Percentiles rank a stretch among this genome's conserved stretches.
These are phyloP conservation scores for Protosalanx chinensis DNA, from an alignment of 2,797 vertebrate species.

Conservation along the genomic window DNA sequence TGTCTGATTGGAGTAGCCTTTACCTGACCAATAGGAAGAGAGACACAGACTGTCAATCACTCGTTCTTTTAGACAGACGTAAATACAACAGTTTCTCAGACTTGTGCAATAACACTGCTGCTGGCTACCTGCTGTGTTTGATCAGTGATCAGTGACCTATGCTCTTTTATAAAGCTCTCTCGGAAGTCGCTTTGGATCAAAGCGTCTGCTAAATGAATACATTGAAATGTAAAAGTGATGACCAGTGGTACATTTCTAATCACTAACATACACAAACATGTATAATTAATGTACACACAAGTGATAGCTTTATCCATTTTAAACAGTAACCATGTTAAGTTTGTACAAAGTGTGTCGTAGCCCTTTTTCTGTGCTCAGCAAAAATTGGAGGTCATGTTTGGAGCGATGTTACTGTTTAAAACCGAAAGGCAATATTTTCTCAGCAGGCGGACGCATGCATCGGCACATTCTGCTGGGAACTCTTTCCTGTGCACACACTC, in stretches of 20 bases:
- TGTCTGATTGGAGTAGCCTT: conserved; percentile 75
- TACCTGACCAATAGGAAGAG: conserved; percentile 73
- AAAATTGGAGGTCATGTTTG: neutral
- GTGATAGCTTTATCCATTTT: conserved; percentile 5
- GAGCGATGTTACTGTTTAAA: conserved; percentile 19
- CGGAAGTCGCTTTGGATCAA: no score
- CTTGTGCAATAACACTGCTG: neutral
- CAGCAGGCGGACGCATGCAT: conserved; percentile 17
- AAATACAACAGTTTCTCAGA: neutral
- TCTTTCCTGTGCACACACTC: conserved; percentile 7
- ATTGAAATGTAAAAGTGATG: no score
- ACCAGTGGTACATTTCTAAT: neutral
- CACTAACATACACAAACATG: conserved; percentile 11
- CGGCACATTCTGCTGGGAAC: conserved; percentile 21
- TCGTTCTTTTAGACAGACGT: neutral
- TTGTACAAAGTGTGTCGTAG: conserved; percentile 5
- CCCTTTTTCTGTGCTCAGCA: neutral
- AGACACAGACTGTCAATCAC: neutral
- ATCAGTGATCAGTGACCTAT: no score
- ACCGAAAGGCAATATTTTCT: conserved; percentile 11
- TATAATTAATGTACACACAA: conserved; percentile 11
- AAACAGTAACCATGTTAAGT: conserved; percentile 2
- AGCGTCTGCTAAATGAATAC: no score
- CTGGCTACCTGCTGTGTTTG: no score
- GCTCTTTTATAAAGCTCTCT: no score